Conservation (phyloP, 2,797 vertebrate species). For the Okamejei kenojei region DNA sequence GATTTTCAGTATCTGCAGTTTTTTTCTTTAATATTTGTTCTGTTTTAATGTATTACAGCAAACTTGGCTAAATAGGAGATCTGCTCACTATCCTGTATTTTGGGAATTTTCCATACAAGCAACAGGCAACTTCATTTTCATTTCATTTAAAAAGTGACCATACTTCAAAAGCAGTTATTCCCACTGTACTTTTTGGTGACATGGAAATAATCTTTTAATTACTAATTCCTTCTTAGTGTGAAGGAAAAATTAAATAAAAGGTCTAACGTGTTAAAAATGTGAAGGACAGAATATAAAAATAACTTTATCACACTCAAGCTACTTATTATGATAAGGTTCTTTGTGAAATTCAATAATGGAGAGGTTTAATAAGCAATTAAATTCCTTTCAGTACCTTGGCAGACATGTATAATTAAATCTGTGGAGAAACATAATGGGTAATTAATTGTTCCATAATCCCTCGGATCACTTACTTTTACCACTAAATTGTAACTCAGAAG, state of each 20-base stretch:
- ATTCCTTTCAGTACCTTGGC: constrained; percentile 5
- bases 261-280: background rate
- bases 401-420: background rate
- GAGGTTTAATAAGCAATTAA: constrained; percentile 5
- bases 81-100: background rate
- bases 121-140: background rate
- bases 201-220: background rate
- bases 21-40: too few relatives aligned
- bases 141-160: background rate
- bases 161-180: background rate
- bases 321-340: background rate
- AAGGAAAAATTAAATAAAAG: background rate
- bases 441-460: background rate
- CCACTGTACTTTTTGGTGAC: background rate
- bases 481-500: background rate
- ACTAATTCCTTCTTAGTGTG: background rate
- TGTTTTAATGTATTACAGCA: background rate
- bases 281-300: background rate
- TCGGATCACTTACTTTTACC: background rate
- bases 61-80: background rate
- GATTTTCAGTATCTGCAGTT: too few relatives aligned
- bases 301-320: background rate
- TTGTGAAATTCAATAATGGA: background rate
- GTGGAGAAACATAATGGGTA: background rate
- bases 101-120: background rate